These are phyloP conservation scores for Peribatodes rhomboidaria DNA, from an alignment of 2,888 invertebrate species.

Conservation along the genomic window DNA sequence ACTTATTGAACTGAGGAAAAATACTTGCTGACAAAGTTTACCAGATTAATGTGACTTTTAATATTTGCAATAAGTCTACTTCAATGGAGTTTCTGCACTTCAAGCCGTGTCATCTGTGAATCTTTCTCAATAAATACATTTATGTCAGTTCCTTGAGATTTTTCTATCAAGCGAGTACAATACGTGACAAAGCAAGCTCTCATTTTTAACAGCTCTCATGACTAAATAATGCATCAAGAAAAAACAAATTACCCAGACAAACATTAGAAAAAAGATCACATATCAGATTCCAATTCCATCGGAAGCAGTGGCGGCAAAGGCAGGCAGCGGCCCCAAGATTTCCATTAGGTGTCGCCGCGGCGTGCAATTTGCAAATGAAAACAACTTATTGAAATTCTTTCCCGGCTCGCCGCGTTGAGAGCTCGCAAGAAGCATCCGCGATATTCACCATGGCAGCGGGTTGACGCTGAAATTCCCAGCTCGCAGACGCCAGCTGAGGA, in stretches of 20 bases:
- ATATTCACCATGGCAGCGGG: conserved; percentile 68
- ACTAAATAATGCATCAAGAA: conserved; percentile 22
- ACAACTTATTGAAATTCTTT: conserved; percentile 87
- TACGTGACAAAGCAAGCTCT: neutral
- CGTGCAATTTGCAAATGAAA: conserved; percentile 86
- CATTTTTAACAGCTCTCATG: neutral
- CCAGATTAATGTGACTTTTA: neutral
- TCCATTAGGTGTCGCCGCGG: conserved; percentile 83
- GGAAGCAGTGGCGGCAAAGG: conserved; percentile 40
- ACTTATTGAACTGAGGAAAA: conserved; percentile 20
- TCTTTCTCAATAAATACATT: neutral
- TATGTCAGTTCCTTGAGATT: neutral
- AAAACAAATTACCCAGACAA: conserved; percentile 17
- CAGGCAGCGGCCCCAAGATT: conserved; percentile 71
- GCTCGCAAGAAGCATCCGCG: conserved; percentile 61
- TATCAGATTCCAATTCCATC: conserved; percentile 35
- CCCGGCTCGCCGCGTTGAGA: conserved; percentile 65
- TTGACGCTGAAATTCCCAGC: conserved; percentile 56
- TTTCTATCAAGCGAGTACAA: neutral
- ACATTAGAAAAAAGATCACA: conserved; percentile 27
- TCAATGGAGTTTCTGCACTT: neutral
- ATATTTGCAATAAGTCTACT: conserved; percentile 1
- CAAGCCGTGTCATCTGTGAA: neutral
- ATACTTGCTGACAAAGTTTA: neutral
- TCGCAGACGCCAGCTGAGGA: conserved; percentile 31